These are phyloP conservation scores for Agelastica alni DNA, from an alignment of 2,888 invertebrate species.

Conservation along the genomic window DNA sequence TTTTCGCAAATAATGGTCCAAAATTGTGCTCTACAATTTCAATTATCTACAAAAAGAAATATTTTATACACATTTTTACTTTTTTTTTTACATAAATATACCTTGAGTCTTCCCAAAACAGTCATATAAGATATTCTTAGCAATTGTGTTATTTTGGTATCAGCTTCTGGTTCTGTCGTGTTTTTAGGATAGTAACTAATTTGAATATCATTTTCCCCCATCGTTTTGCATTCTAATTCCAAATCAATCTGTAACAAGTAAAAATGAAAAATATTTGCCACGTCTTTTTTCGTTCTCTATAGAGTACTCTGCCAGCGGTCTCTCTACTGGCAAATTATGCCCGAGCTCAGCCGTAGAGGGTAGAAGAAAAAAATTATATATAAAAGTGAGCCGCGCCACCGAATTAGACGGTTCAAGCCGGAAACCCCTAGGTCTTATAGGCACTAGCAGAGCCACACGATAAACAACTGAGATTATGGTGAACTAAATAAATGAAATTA, in stretches of 20 bases:
- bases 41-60: conserved; percentile 46
- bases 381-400: too few relatives aligned
- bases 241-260: conserved; percentile 44
- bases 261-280: too few relatives aligned
- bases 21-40: conserved; percentile 51
- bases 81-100: conserved; percentile 29
- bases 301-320: too few relatives aligned
- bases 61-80: neutral
- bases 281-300: too few relatives aligned
- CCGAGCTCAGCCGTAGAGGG: too few relatives aligned
- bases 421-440: too few relatives aligned
- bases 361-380: too few relatives aligned
- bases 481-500: too few relatives aligned
- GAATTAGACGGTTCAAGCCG: too few relatives aligned
- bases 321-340: too few relatives aligned
- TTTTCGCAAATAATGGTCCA: conserved; percentile 50
- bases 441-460: too few relatives aligned
- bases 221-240: conserved; percentile 42
- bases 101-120: conserved; percentile 51
- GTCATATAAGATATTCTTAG: conserved; percentile 47
- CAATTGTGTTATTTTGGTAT: conserved; percentile 39
- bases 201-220: conserved; percentile 47
- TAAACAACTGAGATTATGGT: too few relatives aligned
- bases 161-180: conserved; percentile 31
- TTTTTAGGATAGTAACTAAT: conserved; percentile 50